These are phyloP conservation scores for Dorcus hopei DNA, from an alignment of 2,888 invertebrate species.

Conservation along the genomic window DNA sequence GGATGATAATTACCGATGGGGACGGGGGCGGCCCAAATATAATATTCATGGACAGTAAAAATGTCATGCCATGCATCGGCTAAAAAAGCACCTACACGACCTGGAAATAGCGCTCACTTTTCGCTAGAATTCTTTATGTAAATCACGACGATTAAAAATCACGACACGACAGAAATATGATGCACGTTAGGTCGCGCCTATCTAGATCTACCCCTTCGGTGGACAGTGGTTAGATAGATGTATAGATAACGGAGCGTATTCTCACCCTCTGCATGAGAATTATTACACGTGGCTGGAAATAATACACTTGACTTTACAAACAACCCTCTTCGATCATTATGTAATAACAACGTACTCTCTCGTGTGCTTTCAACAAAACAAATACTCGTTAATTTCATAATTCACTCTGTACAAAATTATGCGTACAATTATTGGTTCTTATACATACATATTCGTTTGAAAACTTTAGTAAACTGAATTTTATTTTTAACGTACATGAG, in stretches of 20 bases:
- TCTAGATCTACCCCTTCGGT: conserved; percentile 30
- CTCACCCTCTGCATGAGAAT: conserved; percentile 1
- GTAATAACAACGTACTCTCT: too few relatives aligned
- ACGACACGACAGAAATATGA: conserved; percentile 35
- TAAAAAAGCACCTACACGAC: conserved; percentile 18
- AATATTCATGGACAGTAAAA: conserved; percentile 26
- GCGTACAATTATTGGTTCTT: too few relatives aligned
- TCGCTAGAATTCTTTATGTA: conserved; percentile 29
- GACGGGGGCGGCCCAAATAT: neutral
- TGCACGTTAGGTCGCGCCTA: conserved; percentile 31
- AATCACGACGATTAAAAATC: conserved; percentile 34
- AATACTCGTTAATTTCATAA: too few relatives aligned
- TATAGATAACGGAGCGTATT: conserved; percentile 7
- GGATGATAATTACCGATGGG: neutral
- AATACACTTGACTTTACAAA: neutral
- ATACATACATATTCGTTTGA: too few relatives aligned
- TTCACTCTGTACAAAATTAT: too few relatives aligned
- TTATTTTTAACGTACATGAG: too few relatives aligned
- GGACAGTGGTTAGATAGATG: conserved; percentile 26
- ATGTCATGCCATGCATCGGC: conserved; percentile 26
- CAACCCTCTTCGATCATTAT: neutral
- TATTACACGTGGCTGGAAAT: conserved; percentile 1
- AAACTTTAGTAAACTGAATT: too few relatives aligned
- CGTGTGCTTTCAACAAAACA: too few relatives aligned
- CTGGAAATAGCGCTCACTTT: conserved; percentile 21